phyloP scores from a whole-genome alignment of 2,888 invertebrate genomes.

The Galeopsomyia nigrocyanea region DNA sequence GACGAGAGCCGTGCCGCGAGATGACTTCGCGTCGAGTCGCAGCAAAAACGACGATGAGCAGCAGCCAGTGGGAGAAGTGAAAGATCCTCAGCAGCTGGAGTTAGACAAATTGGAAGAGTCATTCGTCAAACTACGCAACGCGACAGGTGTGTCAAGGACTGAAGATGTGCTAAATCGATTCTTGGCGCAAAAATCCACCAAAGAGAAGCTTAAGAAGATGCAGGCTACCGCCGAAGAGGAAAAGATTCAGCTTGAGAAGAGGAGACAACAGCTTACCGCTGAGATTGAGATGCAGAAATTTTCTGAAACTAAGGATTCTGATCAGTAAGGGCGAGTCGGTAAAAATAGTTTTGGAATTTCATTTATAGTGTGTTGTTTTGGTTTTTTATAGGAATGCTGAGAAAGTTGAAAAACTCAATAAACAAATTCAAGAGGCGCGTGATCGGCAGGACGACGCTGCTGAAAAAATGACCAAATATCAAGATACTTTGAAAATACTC shows the following conservation, averaged over 20 bases:
- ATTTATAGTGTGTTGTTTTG: neutral
- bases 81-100: constrained; percentile 65
- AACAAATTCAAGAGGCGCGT: constrained; percentile 72
- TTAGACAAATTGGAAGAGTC: constrained; percentile 71
- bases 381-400: constrained; percentile 76
- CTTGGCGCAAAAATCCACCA: constrained; percentile 80
- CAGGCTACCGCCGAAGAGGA: constrained; percentile 81
- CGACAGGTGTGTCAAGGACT: constrained; percentile 82
- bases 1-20: constrained; percentile 64
- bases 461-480: constrained; percentile 4
- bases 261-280: constrained; percentile 75
- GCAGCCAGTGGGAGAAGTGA: constrained; percentile 54
- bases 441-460: constrained; percentile 62
- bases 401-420: constrained; percentile 77
- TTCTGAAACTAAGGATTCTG: constrained; percentile 83
- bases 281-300: constrained; percentile 85
- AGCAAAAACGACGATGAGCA: constrained; percentile 56
- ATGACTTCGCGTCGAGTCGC: constrained; percentile 63
- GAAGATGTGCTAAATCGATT: constrained; percentile 83
- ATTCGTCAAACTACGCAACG: constrained; percentile 82
- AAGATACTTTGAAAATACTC: constrained; percentile 22
- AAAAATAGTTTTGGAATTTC: neutral
- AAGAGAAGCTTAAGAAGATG: constrained; percentile 78
- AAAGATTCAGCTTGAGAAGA: constrained; percentile 78
- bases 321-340: constrained; percentile 74